Conservation (phyloP, 2,113 vertebrate genomes). For the Entelurus aequoreus region DNA sequence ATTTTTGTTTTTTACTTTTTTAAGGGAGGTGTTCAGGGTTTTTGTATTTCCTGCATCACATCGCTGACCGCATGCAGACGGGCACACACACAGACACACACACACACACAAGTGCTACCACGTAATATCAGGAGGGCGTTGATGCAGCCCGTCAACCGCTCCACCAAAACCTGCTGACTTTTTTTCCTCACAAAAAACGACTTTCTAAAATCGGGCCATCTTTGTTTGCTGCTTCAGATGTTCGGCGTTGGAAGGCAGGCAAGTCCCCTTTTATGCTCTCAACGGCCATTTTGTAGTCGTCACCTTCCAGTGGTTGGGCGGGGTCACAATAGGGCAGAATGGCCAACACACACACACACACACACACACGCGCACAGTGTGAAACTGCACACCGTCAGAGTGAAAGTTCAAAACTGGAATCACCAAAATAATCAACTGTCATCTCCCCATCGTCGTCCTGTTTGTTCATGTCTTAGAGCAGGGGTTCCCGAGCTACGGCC, state of each 20-base stretch:
- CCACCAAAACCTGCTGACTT: neutral
- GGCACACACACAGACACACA: neutral
- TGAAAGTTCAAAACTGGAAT: slow-evolving; percentile 52
- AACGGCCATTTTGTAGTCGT: slow-evolving; percentile 1
- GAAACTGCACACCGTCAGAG: slow-evolving; percentile 49
- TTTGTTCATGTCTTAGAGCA: no score
- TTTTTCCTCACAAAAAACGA: no score
- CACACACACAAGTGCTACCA: neutral
- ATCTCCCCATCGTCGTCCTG: neutral
- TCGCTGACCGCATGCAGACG: no score
- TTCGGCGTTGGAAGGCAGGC: neutral
- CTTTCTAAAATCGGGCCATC: neutral
- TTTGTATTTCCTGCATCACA: no score
- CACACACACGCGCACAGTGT: slow-evolving; percentile 2
- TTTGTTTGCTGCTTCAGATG: neutral
- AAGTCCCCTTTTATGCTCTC: neutral
- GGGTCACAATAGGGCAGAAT: neutral
- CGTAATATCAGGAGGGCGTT: slow-evolving; percentile 2
- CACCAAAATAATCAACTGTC: slow-evolving; percentile 45
- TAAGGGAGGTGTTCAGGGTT: no score
- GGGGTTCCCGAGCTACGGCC: no score
- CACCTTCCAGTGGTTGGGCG: slow-evolving; percentile 11
- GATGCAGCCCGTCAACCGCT: neutral
- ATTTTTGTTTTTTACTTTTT: no score
- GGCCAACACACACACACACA: slow-evolving; percentile 1